phyloP scores from a whole-genome alignment of 2,113 vertebrate species.

The Heterochromis multidens region DNA sequence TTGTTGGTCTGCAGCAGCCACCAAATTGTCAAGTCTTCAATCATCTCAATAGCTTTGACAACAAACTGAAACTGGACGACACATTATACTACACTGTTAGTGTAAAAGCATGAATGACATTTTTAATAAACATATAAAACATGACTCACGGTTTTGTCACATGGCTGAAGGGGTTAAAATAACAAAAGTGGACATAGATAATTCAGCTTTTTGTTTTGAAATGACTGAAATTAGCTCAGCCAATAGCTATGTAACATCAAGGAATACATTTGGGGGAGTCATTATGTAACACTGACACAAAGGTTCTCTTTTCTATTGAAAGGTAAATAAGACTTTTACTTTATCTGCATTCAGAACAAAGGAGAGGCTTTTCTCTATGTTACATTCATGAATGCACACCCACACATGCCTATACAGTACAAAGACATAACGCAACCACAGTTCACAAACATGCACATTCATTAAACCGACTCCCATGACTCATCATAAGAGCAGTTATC shows the following conservation, averaged over 20 bases:
- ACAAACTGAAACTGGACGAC: neutral
- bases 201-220: neutral
- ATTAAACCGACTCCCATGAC: neutral
- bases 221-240: neutral
- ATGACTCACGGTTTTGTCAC: neutral
- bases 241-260: neutral
- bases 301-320: neutral
- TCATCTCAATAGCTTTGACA: neutral
- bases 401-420: neutral
- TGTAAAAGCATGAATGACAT: neutral
- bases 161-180: neutral
- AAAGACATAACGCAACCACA: neutral
- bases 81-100: neutral
- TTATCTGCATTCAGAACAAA: neutral
- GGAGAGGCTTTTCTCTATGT: neutral
- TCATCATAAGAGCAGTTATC: neutral
- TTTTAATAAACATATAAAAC: neutral
- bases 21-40: neutral
- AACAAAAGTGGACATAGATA: neutral
- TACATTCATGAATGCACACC: neutral
- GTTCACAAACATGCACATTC: neutral
- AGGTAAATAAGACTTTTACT: neutral
- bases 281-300: slow-evolving; percentile 18
- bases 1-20: neutral
- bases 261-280: neutral